These are phyloP conservation scores for Myzus persicae DNA, from an alignment of 1,140 invertebrate species.

Conservation along the genomic window DNA sequence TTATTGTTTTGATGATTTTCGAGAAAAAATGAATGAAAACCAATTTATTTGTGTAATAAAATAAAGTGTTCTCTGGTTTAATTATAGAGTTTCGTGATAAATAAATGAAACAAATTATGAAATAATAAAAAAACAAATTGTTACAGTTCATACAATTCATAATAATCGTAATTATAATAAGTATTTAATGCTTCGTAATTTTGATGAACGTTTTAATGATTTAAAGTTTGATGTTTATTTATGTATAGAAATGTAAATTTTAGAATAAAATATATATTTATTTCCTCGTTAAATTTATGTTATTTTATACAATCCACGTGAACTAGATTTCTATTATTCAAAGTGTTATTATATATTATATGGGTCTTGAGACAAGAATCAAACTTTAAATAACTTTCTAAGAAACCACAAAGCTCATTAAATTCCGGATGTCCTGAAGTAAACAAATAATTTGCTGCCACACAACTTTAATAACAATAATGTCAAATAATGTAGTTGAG, in stretches of 20 bases:
- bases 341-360: not conserved
- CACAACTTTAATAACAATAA: not conserved
- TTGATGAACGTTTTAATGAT: not conserved
- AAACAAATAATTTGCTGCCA: constrained; percentile 14
- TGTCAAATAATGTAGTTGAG: not conserved
- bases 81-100: not conserved
- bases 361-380: not conserved
- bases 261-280: not conserved
- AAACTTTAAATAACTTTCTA: constrained; percentile 24
- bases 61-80: not conserved
- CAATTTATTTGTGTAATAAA: not conserved
- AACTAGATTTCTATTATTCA: not conserved
- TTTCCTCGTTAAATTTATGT: not conserved
- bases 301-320: not conserved
- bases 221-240: not conserved
- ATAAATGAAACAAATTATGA: not conserved
- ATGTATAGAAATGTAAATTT: not conserved
- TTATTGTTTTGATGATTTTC: not conserved
- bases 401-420: constrained; percentile 30
- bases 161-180: not conserved
- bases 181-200: not conserved
- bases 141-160: not conserved
- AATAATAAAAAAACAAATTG: not conserved
- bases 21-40: not conserved
- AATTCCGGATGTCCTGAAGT: constrained; percentile 12